Conservation (phyloP, 2,888 invertebrate species). For the Graphium colonna region DNA sequence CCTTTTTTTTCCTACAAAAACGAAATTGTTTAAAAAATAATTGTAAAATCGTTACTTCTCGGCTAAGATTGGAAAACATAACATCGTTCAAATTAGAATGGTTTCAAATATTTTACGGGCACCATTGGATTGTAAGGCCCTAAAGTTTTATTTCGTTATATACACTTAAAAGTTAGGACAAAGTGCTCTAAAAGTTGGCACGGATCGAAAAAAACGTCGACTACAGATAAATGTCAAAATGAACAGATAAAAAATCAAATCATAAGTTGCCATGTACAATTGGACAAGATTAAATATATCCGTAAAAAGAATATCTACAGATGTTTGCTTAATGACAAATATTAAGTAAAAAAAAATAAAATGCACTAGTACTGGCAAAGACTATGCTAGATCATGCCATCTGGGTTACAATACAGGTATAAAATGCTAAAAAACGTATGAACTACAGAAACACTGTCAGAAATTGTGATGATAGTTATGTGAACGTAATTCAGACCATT, state of each 20-base stretch:
- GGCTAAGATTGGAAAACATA: neutral
- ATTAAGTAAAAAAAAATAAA: constrained; percentile 53
- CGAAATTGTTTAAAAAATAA: neutral
- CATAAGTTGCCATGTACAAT: constrained; percentile 11
- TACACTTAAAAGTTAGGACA: constrained; percentile 13
- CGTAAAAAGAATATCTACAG: constrained; percentile 16
- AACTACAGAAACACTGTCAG: constrained; percentile 11
- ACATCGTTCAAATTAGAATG: neutral
- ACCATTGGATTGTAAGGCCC: constrained; percentile 4
- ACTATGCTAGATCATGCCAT: constrained; percentile 29
- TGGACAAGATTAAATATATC: constrained; percentile 2
- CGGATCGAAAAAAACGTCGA: constrained; percentile 2
- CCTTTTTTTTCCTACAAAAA: neutral
- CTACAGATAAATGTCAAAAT: neutral
- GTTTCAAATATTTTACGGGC: constrained; percentile 1
- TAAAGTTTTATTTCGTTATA: constrained; percentile 12
- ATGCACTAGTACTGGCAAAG: constrained; percentile 73
- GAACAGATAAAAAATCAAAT: constrained; percentile 9
- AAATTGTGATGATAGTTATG: constrained; percentile 34
- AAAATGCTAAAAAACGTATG: constrained; percentile 27
- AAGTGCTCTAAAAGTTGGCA: constrained; percentile 17
- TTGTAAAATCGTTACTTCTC: constrained; percentile 1
- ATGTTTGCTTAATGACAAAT: constrained; percentile 48
- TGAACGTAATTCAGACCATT: constrained; percentile 1
- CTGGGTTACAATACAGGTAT: constrained; percentile 18